phyloP scores from a whole-genome alignment of 2,888 invertebrate genomes.

The Brenthis ino region DNA sequence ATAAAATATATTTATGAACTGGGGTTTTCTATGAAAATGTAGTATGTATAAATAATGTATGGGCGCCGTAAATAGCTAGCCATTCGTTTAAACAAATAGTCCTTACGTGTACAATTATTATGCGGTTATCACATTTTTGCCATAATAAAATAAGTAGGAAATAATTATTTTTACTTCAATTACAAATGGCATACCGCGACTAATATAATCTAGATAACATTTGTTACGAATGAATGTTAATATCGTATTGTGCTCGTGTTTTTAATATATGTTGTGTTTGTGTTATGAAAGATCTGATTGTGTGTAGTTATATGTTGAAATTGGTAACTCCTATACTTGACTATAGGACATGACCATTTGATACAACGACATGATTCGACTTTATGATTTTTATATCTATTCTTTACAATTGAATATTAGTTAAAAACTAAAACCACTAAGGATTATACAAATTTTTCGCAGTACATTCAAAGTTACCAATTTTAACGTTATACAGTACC shows the following conservation, averaged over 20 bases:
- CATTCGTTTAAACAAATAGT: background rate
- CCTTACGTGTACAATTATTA: constrained; percentile 14
- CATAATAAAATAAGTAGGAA: constrained; percentile 35
- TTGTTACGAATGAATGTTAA: constrained; percentile 42
- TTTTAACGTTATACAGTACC: constrained; percentile 1
- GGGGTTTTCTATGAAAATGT: background rate
- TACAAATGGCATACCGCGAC: constrained; percentile 19
- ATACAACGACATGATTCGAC: too few relatives aligned
- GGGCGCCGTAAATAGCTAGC: background rate
- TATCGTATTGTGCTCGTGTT: constrained; percentile 25
- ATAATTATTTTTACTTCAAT: constrained; percentile 6
- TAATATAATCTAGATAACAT: constrained; percentile 1
- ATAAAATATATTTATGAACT: too few relatives aligned
- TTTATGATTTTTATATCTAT: too few relatives aligned
- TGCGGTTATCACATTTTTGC: constrained; percentile 30
- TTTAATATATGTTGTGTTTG: constrained; percentile 55
- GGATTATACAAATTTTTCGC: background rate
- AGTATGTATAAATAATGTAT: background rate
- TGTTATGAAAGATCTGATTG: constrained; percentile 44
- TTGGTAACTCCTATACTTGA: background rate
- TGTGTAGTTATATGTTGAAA: background rate
- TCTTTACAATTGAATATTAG: background rate
- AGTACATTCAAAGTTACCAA: constrained; percentile 3
- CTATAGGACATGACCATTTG: background rate
- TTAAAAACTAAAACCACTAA: background rate